Evolutionary conservation across 35 echinoderm and acorn worm genomes (phyloP).

Genomic region (Apostichopus parvimensis): DNA sequence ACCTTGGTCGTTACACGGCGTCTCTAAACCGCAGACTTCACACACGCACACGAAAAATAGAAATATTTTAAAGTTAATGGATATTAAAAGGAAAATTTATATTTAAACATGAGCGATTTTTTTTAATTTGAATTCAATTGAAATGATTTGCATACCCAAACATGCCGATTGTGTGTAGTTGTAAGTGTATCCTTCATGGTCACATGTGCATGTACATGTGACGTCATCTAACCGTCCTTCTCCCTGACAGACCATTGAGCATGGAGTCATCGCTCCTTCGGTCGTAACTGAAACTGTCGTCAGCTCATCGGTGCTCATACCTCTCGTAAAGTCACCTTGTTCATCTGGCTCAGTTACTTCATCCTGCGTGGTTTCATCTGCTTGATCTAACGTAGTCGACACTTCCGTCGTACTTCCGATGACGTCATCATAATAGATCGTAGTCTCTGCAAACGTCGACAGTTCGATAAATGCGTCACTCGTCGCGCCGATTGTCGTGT

Average conservation of each 20-base stretch:
- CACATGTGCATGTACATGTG: not conserved
- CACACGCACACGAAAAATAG: too few species aligned
- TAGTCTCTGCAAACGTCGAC: not conserved
- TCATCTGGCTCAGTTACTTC: too few species aligned
- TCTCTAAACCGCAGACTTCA: conserved; percentile 18
- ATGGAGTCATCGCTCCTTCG: not conserved
- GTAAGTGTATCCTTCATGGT: not conserved
- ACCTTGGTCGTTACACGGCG: conserved; percentile 3
- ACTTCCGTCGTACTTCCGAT: not conserved
- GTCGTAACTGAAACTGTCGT: not conserved
- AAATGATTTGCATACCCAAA: not conserved
- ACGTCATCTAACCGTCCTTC: not conserved
- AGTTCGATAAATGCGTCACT: not conserved
- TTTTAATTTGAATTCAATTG: too few species aligned
- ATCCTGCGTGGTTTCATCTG: too few species aligned
- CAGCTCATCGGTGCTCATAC: not conserved
- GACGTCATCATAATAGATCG: not conserved
- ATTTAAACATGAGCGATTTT: too few species aligned
- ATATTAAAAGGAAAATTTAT: too few species aligned
- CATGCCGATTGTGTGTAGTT: conserved; percentile 10
- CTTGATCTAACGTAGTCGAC: not conserved
- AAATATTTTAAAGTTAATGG: too few species aligned
- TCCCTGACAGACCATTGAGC: not conserved
- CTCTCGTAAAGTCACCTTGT: too few species aligned
- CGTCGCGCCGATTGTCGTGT: not conserved